phyloP scores from a whole-genome alignment of 1,140 invertebrate genomes.

The Leptestheria dahalacensis region DNA sequence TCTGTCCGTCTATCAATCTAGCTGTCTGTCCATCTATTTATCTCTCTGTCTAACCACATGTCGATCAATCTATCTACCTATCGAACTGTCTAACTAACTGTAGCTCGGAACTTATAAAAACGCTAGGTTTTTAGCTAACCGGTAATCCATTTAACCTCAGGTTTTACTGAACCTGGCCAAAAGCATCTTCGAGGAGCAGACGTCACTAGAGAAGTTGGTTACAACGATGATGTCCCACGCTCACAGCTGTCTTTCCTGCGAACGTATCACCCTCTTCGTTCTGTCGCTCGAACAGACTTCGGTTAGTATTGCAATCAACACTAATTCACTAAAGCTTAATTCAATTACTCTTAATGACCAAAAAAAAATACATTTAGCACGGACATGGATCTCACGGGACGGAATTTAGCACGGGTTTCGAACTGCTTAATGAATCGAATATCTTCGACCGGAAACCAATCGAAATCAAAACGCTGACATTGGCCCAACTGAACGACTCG shows the following conservation, averaged over 20 bases:
- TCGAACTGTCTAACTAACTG: neutral
- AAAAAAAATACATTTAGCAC: conserved; percentile 2
- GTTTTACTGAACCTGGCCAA: conserved; percentile 69
- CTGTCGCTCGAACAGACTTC: conserved; percentile 52
- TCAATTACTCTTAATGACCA: no score
- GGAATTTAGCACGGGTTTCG: conserved; percentile 1
- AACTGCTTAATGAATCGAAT: neutral
- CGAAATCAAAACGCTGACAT: neutral
- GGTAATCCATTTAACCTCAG: conserved; percentile 29
- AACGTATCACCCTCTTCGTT: conserved; percentile 73
- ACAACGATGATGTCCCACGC: conserved; percentile 95
- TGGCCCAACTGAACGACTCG: conserved; percentile 6
- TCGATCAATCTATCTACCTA: no score
- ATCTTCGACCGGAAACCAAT: neutral
- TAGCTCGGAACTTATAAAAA: conserved; percentile 1
- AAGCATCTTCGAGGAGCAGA: conserved; percentile 84
- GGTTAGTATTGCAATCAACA: no score
- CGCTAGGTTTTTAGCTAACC: neutral
- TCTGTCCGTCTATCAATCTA: no score
- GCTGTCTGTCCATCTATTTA: no score
- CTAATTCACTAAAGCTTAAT: no score
- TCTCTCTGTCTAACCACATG: no score
- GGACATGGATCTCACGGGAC: neutral
- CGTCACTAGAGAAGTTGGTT: conserved; percentile 78
- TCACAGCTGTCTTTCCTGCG: conserved; percentile 77